Evolutionary conservation across 1,140 invertebrate genomes (phyloP).

Genomic region (Euwallacea fornicatus): DNA sequence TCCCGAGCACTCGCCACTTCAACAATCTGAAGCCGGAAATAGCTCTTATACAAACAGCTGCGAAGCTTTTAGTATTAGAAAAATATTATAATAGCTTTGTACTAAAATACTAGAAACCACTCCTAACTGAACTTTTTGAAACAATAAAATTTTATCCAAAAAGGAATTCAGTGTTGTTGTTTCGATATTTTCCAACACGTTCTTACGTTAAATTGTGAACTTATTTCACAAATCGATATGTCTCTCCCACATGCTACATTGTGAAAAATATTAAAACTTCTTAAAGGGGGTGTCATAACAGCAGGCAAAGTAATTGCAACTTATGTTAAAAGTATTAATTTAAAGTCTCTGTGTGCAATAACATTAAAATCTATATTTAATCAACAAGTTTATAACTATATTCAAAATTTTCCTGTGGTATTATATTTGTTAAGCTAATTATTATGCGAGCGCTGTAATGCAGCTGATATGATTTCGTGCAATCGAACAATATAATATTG

Average conservation of each 20-base stretch:
- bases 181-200: slow-evolving; percentile 30
- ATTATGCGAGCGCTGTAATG: background rate
- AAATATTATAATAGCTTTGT: too few relatives aligned
- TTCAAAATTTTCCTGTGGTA: background rate
- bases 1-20: background rate
- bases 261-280: slow-evolving; percentile 31
- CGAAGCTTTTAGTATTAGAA: too few relatives aligned
- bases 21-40: too few relatives aligned
- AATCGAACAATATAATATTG: background rate
- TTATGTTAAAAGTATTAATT: background rate
- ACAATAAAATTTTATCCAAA: slow-evolving; percentile 11
- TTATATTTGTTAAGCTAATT: background rate
- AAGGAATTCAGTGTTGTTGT: slow-evolving; percentile 20
- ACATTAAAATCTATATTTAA: background rate
- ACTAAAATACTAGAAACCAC: background rate
- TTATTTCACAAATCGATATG: slow-evolving; percentile 29
- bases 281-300: slow-evolving; percentile 26
- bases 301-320: slow-evolving; percentile 12
- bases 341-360: background rate
- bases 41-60: too few relatives aligned
- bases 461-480: background rate
- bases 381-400: background rate
- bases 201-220: slow-evolving; percentile 31
- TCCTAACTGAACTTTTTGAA: background rate
- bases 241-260: slow-evolving; percentile 23